A percentile compares a stretch with the other conserved stretches of the same genome.
phyloP scores from a whole-genome alignment of 2,888 invertebrate genomes.

The Eupsilia transversa region DNA sequence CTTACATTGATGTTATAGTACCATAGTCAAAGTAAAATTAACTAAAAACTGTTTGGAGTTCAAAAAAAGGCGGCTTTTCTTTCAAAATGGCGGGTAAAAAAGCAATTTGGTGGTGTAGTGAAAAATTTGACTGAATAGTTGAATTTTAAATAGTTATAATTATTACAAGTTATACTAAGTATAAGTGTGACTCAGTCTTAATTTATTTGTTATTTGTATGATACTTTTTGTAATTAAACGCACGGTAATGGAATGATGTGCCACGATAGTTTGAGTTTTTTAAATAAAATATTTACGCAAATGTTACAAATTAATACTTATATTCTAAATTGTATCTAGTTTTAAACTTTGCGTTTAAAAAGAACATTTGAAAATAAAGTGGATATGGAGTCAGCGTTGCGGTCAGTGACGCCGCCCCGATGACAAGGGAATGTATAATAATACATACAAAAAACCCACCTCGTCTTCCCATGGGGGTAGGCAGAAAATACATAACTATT shows the following conservation, averaged over 20 bases:
- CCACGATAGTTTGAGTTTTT: constrained; percentile 29
- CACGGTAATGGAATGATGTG: constrained; percentile 22
- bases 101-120: constrained; percentile 36
- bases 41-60: constrained; percentile 18
- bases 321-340: constrained; percentile 45
- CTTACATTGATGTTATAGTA: constrained; percentile 38
- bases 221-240: constrained; percentile 51
- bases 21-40: constrained; percentile 21
- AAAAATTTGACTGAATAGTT: constrained; percentile 69
- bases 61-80: constrained; percentile 21
- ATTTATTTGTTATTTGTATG: constrained; percentile 48
- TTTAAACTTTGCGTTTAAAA: constrained; percentile 46
- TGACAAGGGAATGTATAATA: not conserved
- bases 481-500: too few relatives aligned
- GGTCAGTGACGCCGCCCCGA: not conserved
- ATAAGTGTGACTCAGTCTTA: constrained; percentile 40
- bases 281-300: constrained; percentile 46
- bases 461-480: too few relatives aligned
- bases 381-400: not conserved
- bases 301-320: constrained; percentile 46
- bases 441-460: too few relatives aligned
- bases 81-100: constrained; percentile 45
- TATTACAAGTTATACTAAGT: constrained; percentile 38
- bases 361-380: not conserved
- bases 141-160: constrained; percentile 64